Conservation (phyloP, 2,113 vertebrate species). For the Marcusenius ussheri region DNA sequence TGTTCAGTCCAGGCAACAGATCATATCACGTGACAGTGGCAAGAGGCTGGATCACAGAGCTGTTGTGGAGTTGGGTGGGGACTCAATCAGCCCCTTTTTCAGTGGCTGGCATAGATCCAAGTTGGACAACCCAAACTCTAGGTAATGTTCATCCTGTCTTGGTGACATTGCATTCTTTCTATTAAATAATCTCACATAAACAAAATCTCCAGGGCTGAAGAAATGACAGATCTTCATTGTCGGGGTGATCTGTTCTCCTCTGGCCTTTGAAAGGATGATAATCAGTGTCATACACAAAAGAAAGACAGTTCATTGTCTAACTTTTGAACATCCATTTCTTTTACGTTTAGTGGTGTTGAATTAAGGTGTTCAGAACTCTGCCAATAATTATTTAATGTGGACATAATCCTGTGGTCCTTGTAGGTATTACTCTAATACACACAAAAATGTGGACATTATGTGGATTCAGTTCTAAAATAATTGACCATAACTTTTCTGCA, state of each 20-base stretch:
- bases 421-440: background rate
- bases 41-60: background rate
- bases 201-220: background rate
- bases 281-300: background rate
- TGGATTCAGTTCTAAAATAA: background rate
- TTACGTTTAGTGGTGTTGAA: background rate
- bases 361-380: background rate
- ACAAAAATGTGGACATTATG: background rate
- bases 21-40: background rate
- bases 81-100: background rate
- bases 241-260: background rate
- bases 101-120: background rate
- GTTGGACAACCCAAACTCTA: background rate
- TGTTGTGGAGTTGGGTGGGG: background rate
- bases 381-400: constrained; percentile 4
- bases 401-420: background rate
- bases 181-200: background rate
- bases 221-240: background rate
- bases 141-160: background rate
- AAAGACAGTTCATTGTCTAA: background rate
- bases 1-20: background rate
- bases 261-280: background rate
- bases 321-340: background rate
- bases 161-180: background rate
- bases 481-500: background rate